phyloP scores from a whole-genome alignment of 2,113 vertebrate genomes.

The Epinephelus cyanopodus region DNA sequence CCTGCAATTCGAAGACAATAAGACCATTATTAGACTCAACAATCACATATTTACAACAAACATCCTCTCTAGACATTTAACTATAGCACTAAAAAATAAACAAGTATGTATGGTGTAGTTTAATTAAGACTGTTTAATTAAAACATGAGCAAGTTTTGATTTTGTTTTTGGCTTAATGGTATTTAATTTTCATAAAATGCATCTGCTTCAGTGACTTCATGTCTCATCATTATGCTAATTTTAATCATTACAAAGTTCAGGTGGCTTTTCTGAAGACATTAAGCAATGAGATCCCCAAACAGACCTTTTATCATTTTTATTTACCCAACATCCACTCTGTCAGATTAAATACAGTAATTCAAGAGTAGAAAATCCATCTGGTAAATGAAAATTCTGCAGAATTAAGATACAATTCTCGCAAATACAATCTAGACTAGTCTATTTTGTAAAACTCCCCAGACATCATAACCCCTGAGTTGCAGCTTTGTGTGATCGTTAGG shows the following conservation, averaged over 20 bases:
- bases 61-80: not conserved
- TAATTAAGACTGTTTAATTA: not conserved
- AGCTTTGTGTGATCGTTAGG: not conserved
- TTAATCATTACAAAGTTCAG: not conserved
- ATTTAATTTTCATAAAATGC: too few relatives aligned
- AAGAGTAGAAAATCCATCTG: not conserved
- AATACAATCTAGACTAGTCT: not conserved
- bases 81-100: not conserved
- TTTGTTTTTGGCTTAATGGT: too few relatives aligned
- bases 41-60: fast-evolving
- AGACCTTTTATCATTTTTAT: not conserved
- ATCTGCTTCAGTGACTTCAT: too few relatives aligned
- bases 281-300: not conserved
- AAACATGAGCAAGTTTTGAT: not conserved
- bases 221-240: too few relatives aligned
- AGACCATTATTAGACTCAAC: not conserved
- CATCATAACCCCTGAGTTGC: not conserved
- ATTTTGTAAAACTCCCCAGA: not conserved
- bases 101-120: too few relatives aligned
- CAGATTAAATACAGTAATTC: not conserved
- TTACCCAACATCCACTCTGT: not conserved
- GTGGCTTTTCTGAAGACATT: not conserved
- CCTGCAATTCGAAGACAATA: slow-evolving; percentile 82
- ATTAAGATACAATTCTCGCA: not conserved
- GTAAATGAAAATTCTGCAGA: not conserved